Evolutionary conservation across 2,797 vertebrate genomes (phyloP).

Genomic region (Zonotrichia albicollis): DNA sequence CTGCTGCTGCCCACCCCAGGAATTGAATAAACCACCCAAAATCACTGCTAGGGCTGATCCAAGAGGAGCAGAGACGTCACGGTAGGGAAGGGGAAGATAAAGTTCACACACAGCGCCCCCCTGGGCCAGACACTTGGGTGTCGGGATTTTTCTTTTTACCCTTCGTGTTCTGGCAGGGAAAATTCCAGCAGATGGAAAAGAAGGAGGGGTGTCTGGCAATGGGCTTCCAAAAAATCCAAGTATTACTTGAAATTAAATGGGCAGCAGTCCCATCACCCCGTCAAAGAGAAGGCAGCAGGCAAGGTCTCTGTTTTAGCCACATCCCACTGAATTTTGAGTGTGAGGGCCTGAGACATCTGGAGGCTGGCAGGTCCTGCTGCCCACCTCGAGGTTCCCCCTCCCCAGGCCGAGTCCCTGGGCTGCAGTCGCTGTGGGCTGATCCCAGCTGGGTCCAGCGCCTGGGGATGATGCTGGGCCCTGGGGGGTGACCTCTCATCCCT

Average conservation of each 20-base stretch:
- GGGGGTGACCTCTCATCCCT: neutral
- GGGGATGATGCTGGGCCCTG: fast-evolving
- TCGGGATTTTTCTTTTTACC: neutral
- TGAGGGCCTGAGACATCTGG: neutral
- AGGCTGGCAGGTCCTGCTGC: fast-evolving
- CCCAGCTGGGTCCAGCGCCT: fast-evolving
- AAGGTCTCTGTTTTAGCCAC: neutral
- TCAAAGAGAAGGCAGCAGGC: fast-evolving
- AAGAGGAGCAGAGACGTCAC: neutral
- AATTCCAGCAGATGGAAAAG: neutral
- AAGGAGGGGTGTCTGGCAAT: neutral
- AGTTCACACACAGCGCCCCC: fast-evolving
- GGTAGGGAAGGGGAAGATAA: neutral
- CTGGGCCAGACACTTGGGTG: neutral
- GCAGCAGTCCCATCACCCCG: fast-evolving
- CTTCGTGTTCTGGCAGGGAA: neutral
- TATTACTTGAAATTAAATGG: neutral
- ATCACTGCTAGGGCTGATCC: neutral
- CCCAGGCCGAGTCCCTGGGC: fast-evolving
- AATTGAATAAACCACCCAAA: neutral
- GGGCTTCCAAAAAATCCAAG: neutral
- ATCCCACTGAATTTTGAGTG: neutral
- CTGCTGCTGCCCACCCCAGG: neutral
- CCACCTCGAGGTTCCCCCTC: fast-evolving
- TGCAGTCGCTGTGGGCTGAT: neutral